Conservation (phyloP, 2,113 vertebrate species). For the Ranitomeya variabilis region DNA sequence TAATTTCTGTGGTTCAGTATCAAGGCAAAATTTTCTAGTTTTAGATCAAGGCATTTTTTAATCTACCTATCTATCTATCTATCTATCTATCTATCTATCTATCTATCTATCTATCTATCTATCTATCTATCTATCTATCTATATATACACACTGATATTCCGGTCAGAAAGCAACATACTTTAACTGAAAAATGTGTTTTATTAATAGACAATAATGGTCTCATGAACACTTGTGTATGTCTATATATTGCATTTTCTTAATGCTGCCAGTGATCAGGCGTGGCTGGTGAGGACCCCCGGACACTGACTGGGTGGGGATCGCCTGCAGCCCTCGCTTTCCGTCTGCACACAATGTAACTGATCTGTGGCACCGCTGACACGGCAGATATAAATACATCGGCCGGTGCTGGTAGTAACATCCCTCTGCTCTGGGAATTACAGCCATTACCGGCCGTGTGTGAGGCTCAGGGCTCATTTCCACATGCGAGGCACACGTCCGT, state of each 20-base stretch:
- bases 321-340: not conserved
- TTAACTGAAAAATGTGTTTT: too few relatives aligned
- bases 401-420: not conserved
- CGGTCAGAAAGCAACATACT: too few relatives aligned
- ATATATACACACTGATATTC: too few relatives aligned
- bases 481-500: too few relatives aligned
- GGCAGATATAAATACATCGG: constrained; percentile 25
- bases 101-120: not conserved
- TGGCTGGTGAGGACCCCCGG: not conserved
- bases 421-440: not conserved
- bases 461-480: too few relatives aligned
- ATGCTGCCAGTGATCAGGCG: not conserved
- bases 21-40: too few relatives aligned
- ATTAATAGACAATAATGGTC: too few relatives aligned
- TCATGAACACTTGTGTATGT: too few relatives aligned
- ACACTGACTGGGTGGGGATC: not conserved
- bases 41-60: too few relatives aligned
- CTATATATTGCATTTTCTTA: too few relatives aligned
- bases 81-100: constrained; percentile 11
- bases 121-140: not conserved
- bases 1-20: too few relatives aligned
- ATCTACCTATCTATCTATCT: not conserved
- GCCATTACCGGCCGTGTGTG: not conserved
- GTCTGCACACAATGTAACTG: constrained; percentile 20
- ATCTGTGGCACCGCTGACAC: constrained; percentile 26